Percentiles rank a stretch among this genome's conserved stretches.
phyloP scores from a whole-genome alignment of 2,113 vertebrate genomes.

The Campylorhamphus procurvoides region DNA sequence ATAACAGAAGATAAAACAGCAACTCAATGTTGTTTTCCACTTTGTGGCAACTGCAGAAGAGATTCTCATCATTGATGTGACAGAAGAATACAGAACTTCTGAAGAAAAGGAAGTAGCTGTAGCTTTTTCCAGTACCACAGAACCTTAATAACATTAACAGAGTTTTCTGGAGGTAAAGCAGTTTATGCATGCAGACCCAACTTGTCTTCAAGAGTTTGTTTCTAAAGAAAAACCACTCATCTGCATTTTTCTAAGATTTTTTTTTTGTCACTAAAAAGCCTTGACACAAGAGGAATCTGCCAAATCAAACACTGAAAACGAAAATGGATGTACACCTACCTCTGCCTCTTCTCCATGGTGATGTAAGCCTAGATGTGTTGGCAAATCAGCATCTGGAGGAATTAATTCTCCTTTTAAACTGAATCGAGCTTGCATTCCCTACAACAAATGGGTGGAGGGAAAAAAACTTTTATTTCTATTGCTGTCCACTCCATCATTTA shows the following conservation, averaged over 20 bases:
- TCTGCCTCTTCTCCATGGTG: constrained; percentile 98
- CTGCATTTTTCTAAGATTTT: background rate
- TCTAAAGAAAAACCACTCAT: background rate
- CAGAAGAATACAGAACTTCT: background rate
- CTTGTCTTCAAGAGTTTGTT: background rate
- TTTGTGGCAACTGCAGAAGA: background rate
- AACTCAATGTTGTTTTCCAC: background rate
- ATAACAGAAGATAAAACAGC: background rate
- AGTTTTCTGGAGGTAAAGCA: background rate
- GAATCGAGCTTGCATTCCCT: constrained; percentile 97
- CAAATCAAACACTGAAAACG: background rate
- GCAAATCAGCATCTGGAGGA: constrained; percentile 85
- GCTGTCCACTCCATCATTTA: background rate
- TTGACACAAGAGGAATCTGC: background rate
- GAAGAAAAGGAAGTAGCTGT: background rate
- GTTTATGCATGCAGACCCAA: background rate
- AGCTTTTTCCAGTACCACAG: background rate
- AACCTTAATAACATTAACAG: background rate
- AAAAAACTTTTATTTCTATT: background rate
- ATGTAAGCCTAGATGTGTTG: constrained; percentile 92
- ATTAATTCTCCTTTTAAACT: constrained; percentile 88
- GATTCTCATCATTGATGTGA: background rate
- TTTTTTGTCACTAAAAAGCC: background rate
- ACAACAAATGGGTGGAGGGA: background rate
- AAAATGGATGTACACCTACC: constrained; percentile 69